phyloP scores from a whole-genome alignment of 2,797 vertebrate species.

The Acipenser transmontanus region DNA sequence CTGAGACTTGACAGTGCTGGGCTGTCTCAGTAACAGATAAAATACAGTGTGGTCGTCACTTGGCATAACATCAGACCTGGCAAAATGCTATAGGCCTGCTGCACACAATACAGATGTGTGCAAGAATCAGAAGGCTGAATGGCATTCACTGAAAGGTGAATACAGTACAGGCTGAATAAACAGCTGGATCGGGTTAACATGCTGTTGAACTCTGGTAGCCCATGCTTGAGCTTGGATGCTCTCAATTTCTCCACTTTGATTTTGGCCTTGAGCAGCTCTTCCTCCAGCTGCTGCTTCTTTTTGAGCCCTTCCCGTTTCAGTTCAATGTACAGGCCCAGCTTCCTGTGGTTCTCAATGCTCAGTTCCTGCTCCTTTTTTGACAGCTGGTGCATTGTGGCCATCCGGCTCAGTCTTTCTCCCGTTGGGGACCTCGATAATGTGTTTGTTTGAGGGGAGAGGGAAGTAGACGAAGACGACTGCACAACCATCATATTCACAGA shows the following conservation, averaged over 20 bases:
- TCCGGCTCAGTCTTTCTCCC: constrained; percentile 52
- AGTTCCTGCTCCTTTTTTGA: constrained; percentile 67
- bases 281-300: constrained; percentile 67
- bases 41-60: too few species aligned
- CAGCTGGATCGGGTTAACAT: too few species aligned
- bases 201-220: constrained; percentile 37
- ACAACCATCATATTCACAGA: constrained; percentile 65
- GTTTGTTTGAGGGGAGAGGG: constrained; percentile 46
- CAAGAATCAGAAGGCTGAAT: too few species aligned
- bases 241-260: constrained; percentile 72
- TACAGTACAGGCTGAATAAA: too few species aligned
- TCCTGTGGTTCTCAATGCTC: constrained; percentile 69
- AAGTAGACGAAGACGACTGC: constrained; percentile 60
- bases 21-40: too few species aligned
- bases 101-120: too few species aligned
- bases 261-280: constrained; percentile 66
- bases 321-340: constrained; percentile 67
- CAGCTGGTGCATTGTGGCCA: constrained; percentile 57
- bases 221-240: constrained; percentile 52
- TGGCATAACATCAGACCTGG: too few species aligned
- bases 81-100: too few species aligned
- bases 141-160: too few species aligned
- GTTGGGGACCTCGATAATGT: too few species aligned
- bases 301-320: constrained; percentile 72
- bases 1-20: too few species aligned